Evolutionary conservation across 2,113 vertebrate species (phyloP), one percentile per base, ranked within the genome.

Genomic region (Urocynchramus pylzowi): DNA sequence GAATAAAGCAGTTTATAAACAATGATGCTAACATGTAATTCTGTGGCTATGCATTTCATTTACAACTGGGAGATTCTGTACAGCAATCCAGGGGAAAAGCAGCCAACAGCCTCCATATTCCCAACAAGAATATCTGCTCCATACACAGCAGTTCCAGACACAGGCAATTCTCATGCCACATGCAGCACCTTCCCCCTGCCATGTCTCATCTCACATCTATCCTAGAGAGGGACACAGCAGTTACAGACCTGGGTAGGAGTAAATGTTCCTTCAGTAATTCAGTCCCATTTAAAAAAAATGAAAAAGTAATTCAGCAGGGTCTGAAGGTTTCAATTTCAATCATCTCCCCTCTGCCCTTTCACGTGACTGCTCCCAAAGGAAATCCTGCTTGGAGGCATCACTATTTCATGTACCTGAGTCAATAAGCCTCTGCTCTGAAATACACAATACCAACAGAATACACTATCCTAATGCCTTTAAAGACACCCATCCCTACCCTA

Each of bases 311-410:
- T 97, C 95, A 95, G 93, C 69, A 84, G 85, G 74, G 86, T 91
- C 95, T 96, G 93, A 84, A 97, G 94, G 97, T 97, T 97, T 95
- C 95, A 80, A 79, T 97, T 98, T 96, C 97, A 98, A 97, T 97
- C 91, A 94, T 78, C 84, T 85, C 94, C 94, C 91, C 94, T 94
- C 65, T 96, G 93, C 93, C 95, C 96, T 97, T 97, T 96, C 89
- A 97, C 41, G 64, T 1, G 3, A 81, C 79, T 82, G 73, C 21
- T 97, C 97, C 94, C 96, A 53, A 49, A 97, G 97, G 97, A 97
- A 96, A 69, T 93, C 86, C 95, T 37, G 91, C 94, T 91, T 96
- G 56, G 56, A 96, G 96, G 95, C 91, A 70, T 89, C 89, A 70
- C 89, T 89, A 39, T 68, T 93, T 74, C 81, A 89, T 69, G 87